These are phyloP conservation scores for Lydus trimaculatus DNA, from an alignment of 2,888 invertebrate genomes.

Conservation along the genomic window DNA sequence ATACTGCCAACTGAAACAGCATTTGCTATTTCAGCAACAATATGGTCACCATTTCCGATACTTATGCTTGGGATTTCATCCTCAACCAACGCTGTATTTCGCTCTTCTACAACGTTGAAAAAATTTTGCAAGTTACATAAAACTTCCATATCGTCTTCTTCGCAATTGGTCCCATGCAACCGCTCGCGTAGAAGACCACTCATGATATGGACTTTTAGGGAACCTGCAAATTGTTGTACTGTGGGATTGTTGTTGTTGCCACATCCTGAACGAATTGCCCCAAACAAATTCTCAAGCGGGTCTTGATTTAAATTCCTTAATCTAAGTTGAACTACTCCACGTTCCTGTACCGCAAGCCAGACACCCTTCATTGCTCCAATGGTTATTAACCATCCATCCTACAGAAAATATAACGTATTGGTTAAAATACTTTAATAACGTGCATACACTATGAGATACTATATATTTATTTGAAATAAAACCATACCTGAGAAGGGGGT, in stretches of 20 bases:
- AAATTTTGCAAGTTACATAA: background rate
- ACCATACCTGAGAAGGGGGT: background rate
- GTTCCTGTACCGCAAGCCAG: background rate
- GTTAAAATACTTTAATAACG: no score
- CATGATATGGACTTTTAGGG: conserved; percentile 8
- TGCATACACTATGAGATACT: no score
- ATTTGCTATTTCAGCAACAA: background rate
- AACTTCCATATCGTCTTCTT: background rate
- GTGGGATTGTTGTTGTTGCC: conserved; percentile 8
- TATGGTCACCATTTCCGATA: background rate
- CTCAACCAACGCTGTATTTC: background rate
- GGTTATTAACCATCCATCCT: background rate
- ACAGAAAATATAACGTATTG: no score
- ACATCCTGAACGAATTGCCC: conserved; percentile 6
- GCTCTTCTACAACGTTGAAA: background rate
- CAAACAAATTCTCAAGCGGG: conserved; percentile 14
- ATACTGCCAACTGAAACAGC: no score
- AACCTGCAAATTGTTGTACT: background rate
- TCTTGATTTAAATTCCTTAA: conserved; percentile 1
- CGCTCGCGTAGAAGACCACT: background rate
- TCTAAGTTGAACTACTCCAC: background rate
- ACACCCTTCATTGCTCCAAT: background rate
- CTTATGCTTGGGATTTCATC: background rate
- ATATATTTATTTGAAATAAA: no score
- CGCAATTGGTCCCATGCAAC: conserved; percentile 7